These are phyloP conservation scores for Vidua macroura DNA, from an alignment of 2,113 vertebrate species.

Conservation along the genomic window DNA sequence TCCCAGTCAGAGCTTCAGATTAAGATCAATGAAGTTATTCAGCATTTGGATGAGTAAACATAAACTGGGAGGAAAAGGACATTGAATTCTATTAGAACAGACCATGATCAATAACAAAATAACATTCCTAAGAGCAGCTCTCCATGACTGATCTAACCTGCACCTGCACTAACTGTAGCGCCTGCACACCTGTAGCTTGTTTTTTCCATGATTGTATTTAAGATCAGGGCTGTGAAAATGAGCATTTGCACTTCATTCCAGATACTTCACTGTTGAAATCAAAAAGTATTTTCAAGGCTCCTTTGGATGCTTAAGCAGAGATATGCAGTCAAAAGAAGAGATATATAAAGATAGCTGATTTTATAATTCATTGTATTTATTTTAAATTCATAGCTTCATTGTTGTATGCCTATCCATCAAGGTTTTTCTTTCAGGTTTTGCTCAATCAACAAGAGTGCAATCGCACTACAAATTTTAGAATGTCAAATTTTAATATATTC, in stretches of 20 bases:
- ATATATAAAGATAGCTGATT: not conserved
- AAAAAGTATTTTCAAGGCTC: not conserved
- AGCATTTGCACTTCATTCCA: not conserved
- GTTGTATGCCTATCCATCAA: not conserved
- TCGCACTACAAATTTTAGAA: not conserved
- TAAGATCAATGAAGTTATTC: not conserved
- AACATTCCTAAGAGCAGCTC: not conserved
- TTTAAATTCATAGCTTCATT: not conserved
- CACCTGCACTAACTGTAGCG: not conserved
- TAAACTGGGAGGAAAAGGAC: not conserved
- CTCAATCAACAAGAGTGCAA: not conserved
- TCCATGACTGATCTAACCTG: not conserved
- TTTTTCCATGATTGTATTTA: not conserved
- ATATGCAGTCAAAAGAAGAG: not conserved
- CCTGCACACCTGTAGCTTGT: not conserved
- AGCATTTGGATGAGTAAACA: not conserved
- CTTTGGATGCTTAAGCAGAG: not conserved
- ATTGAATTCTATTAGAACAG: not conserved
- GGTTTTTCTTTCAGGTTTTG: not conserved
- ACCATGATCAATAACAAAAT: not conserved
- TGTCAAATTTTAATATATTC: not conserved
- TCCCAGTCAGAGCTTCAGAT: not conserved
- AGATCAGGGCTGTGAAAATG: not conserved
- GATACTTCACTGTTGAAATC: not conserved
- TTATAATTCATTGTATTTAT: not conserved